These are phyloP conservation scores for Sesamia nonagrioides DNA, from an alignment of 1,140 invertebrate genomes.

Conservation along the genomic window DNA sequence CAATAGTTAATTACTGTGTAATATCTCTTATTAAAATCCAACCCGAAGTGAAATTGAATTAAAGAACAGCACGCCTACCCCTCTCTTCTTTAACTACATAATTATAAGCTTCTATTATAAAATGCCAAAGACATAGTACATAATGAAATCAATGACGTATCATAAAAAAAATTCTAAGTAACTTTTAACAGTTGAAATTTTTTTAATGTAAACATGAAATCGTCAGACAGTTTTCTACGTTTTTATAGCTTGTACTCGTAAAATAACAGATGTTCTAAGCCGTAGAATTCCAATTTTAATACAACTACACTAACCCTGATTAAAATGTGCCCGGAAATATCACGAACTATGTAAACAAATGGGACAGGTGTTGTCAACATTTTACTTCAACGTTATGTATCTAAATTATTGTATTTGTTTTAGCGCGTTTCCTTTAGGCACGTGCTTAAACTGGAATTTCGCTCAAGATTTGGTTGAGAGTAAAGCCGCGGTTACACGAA, in stretches of 20 bases:
- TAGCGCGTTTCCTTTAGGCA: not conserved
- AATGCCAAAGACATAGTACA: too few relatives aligned
- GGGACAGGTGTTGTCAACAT: slow-evolving; percentile 5
- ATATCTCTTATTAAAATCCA: too few relatives aligned
- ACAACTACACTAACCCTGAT: slow-evolving; percentile 5
- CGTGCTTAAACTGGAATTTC: not conserved
- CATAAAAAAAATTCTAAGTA: not conserved
- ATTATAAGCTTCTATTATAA: too few relatives aligned
- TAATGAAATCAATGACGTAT: too few relatives aligned
- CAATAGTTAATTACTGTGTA: too few relatives aligned
- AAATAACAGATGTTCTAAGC: slow-evolving; percentile 14
- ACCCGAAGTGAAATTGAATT: too few relatives aligned
- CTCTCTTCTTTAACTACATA: too few relatives aligned
- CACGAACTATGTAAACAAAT: slow-evolving; percentile 20
- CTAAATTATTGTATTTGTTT: slow-evolving; percentile 22
- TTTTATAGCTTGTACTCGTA: slow-evolving; percentile 13
- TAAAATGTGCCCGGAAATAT: slow-evolving; percentile 11
- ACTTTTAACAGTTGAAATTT: not conserved
- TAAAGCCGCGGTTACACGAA: too few relatives aligned
- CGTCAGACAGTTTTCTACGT: not conserved
- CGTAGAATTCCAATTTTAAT: not conserved
- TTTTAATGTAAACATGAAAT: not conserved
- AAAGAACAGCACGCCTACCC: too few relatives aligned
- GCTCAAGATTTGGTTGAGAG: not conserved
- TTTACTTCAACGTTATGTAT: slow-evolving; percentile 6